These are phyloP conservation scores for Cavia aperea DNA, from an alignment of 2,113 vertebrate genomes.

Conservation along the genomic window DNA sequence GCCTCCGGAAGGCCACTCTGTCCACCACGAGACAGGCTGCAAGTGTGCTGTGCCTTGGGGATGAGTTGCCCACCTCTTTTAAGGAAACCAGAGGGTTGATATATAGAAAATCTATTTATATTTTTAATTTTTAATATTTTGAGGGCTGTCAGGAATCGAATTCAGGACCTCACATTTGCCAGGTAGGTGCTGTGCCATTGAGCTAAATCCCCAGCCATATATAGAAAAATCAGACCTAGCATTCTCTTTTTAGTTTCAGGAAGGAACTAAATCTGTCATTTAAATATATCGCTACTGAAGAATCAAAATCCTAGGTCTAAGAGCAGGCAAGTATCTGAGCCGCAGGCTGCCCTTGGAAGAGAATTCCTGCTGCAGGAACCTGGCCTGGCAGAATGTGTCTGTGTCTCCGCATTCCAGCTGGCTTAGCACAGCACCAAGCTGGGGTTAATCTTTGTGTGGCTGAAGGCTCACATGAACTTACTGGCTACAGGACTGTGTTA, in stretches of 20 bases:
- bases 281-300: not conserved
- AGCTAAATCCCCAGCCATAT: no score
- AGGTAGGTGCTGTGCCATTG: no score
- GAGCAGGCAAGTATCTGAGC: not conserved
- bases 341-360: not conserved
- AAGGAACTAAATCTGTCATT: slow-evolving; percentile 22
- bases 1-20: not conserved
- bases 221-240: not conserved
- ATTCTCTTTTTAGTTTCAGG: not conserved
- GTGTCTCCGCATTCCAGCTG: not conserved
- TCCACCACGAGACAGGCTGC: not conserved
- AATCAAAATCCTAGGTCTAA: slow-evolving; percentile 34
- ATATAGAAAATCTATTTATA: not conserved
- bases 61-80: not conserved
- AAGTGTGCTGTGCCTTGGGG: not conserved
- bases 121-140: no score
- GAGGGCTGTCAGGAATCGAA: no score
- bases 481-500: not conserved
- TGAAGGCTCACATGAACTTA: not conserved
- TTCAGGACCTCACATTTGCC: no score
- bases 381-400: not conserved
- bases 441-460: not conserved
- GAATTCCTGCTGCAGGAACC: not conserved
- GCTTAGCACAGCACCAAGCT: not conserved
- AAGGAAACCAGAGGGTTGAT: slow-evolving; percentile 24